Base-by-base conservation (phyloP, 2,113 vertebrate genomes). In the Helogale parvula region DNA sequence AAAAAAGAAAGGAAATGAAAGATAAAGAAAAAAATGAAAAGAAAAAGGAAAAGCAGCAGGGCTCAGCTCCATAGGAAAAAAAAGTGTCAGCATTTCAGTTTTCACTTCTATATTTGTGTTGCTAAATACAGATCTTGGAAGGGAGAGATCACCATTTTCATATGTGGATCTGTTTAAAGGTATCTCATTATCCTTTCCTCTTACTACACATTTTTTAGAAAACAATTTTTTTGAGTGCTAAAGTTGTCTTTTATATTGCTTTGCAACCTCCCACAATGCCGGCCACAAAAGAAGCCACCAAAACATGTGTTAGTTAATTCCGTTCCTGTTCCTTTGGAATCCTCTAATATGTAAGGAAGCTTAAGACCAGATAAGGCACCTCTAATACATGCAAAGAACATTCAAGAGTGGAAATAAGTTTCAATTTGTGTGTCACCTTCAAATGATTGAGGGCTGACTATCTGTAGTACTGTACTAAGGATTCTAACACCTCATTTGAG, bases 21-120 rank as follows among this genome's bases (percentile, higher is more conserved):
- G 74, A 45, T 27, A 45, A 76, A 74, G 23, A 45, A 76, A 31
- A 3, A 47, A 47, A 71, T 21, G 41, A 52, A n/a, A 38, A 6
- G 21, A 17, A 19, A 94, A 83, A 52, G 76, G 13, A 82, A 92
- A 96, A 38, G 16, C 29, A 82, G 41, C 16, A 47, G 19, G 72
- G 9, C 13, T 72, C 41, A 38, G n/a, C 27, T 52, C 25, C 29
- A 47, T 66, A 69, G 47, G 17, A 17, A 85, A 91, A 29, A 74
- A 66, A 74, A 52, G 27, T 74, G 19, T 41, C n/a, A 88, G 45
- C 29, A 76, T 88, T 76, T 74, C 41, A 41, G 54, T 60, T 88
- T 83, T 93, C 10, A 96, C 41, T 66, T 93, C 21, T 89, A 83
- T 50, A 54, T 93, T 93, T 93, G 47, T 50, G 10, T 69, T 68